phyloP scores from a whole-genome alignment of 2,113 vertebrate species.

The Atractosteus spatula region DNA sequence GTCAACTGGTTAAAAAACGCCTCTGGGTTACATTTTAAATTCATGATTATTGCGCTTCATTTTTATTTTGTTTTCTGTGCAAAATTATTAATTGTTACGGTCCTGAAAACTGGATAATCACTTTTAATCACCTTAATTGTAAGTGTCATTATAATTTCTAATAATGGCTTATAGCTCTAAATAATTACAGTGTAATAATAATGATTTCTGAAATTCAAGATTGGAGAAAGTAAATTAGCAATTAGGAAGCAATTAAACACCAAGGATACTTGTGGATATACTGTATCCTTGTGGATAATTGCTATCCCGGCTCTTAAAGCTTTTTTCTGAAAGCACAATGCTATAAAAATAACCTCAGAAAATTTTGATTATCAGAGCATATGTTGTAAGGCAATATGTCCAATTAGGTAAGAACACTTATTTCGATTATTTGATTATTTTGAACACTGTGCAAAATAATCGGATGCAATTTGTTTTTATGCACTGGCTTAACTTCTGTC shows the following conservation, averaged over 20 bases:
- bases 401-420: no score
- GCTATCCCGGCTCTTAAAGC: neutral
- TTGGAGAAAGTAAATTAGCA: slow-evolving; percentile 23
- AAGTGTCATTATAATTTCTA: slow-evolving; percentile 25
- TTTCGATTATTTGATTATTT: no score
- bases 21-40: no score
- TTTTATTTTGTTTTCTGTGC: neutral
- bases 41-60: no score
- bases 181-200: slow-evolving; percentile 35
- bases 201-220: slow-evolving; percentile 34
- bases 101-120: slow-evolving; percentile 14
- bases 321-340: neutral
- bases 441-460: no score
- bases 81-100: slow-evolving; percentile 1
- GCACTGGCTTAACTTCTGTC: no score
- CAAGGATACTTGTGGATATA: neutral
- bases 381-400: no score
- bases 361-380: no score
- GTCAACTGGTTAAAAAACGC: no score
- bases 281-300: neutral
- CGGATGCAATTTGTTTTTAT: no score
- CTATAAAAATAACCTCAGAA: no score
- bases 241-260: slow-evolving; percentile 24
- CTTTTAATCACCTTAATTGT: slow-evolving; percentile 28
- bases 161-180: slow-evolving; percentile 31